Evolutionary conservation across 2,888 invertebrate genomes (phyloP).

Genomic region (Lasioglossum lativentre): DNA sequence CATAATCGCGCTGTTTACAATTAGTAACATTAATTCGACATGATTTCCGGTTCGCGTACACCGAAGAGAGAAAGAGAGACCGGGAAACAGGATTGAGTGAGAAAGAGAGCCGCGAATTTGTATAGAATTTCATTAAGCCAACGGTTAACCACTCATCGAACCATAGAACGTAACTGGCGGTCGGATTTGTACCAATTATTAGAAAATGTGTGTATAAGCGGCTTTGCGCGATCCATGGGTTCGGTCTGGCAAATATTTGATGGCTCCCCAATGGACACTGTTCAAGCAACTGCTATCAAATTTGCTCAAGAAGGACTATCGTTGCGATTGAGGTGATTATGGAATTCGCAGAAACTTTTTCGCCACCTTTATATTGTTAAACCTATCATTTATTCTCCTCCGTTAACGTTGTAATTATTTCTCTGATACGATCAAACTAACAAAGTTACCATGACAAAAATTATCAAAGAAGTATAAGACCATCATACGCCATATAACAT

Average conservation of each 20-base stretch:
- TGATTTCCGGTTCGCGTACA: constrained; percentile 62
- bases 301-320: background rate
- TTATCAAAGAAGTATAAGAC: too few species aligned
- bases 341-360: background rate
- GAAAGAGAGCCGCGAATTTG: constrained; percentile 63
- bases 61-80: constrained; percentile 26
- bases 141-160: constrained; percentile 75
- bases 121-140: constrained; percentile 75
- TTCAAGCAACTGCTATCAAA: constrained; percentile 9
- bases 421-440: background rate
- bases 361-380: background rate
- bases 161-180: constrained; percentile 74
- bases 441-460: background rate
- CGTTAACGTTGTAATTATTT: background rate
- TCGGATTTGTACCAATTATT: constrained; percentile 75
- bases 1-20: constrained; percentile 71
- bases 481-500: too few species aligned
- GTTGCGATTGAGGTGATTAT: background rate
- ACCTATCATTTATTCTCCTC: background rate
- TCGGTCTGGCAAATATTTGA: constrained; percentile 71
- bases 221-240: constrained; percentile 63
- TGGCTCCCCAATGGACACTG: constrained; percentile 68
- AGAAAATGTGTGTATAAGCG: constrained; percentile 73
- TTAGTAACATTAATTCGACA: constrained; percentile 73
- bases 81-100: background rate